Percentiles rank a stretch among this genome's conserved stretches.
Conservation (phyloP, 2,113 vertebrate species). For the Geococcyx californianus region DNA sequence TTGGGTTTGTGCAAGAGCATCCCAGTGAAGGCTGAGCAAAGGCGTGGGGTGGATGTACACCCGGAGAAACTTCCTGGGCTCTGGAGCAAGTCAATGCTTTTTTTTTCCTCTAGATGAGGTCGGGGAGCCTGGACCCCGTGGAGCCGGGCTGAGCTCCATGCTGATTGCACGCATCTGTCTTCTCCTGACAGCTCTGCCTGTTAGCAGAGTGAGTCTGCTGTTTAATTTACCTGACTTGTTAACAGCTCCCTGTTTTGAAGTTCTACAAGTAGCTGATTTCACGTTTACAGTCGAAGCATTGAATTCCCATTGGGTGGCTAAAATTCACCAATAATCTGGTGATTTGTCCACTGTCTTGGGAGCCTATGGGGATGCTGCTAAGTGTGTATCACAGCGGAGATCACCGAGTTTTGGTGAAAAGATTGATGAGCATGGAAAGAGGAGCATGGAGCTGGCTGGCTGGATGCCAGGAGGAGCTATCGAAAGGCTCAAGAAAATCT, state of each 20-base stretch:
- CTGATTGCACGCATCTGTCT: conserved; percentile 77
- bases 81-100: not conserved
- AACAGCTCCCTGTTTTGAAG: conserved; percentile 73
- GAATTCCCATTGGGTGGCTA: conserved; percentile 56
- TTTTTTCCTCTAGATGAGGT: not conserved
- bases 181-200: conserved; percentile 73
- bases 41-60: not conserved
- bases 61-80: not conserved
- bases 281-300: conserved; percentile 52
- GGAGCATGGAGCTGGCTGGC: conserved; percentile 14
- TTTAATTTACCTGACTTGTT: conserved; percentile 79
- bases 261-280: conserved; percentile 67
- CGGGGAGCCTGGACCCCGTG: not conserved
- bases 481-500: not conserved
- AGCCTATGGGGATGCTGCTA: conserved; percentile 15
- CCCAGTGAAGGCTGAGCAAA: not conserved
- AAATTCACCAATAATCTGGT: conserved; percentile 71
- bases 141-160: not conserved
- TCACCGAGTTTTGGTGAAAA: conserved; percentile 48
- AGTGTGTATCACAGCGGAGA: conserved; percentile 5
- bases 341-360: conserved; percentile 56
- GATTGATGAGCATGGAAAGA: conserved; percentile 63
- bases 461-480: not conserved
- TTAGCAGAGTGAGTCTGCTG: conserved; percentile 66
- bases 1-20: not conserved